A percentile compares a stretch with the other conserved stretches of the same genome.
Conservation (phyloP, 2,113 vertebrate genomes). For the Siniperca chuatsi region DNA sequence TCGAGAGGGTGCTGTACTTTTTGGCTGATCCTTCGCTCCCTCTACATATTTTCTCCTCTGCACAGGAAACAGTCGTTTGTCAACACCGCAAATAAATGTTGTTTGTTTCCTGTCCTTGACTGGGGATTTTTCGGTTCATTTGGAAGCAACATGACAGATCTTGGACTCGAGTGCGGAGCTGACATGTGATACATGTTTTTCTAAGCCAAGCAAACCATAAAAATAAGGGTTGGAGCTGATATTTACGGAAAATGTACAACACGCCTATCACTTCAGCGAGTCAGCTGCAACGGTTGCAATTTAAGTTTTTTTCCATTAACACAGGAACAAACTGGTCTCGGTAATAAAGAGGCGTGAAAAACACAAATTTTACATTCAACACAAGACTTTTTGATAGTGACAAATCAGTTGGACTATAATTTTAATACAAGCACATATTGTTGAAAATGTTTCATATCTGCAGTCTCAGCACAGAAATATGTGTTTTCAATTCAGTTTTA, state of each 20-base stretch:
- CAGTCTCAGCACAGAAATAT: not conserved
- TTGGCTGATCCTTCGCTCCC: constrained; percentile 31
- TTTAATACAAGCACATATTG: not conserved
- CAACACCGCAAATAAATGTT: constrained; percentile 72
- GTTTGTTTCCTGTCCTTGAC: constrained; percentile 70
- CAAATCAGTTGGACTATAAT: not conserved
- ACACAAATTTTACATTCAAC: not conserved
- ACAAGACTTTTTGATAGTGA: not conserved
- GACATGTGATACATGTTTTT: constrained; percentile 43
- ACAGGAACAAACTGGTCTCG: not conserved
- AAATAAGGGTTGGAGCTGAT: constrained; percentile 25
- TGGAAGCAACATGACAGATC: constrained; percentile 37
- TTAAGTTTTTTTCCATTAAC: not conserved
- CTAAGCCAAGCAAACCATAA: constrained; percentile 24
- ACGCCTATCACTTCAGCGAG: not conserved
- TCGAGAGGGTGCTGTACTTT: constrained; percentile 26
- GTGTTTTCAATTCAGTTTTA: constrained; percentile 8
- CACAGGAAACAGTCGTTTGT: constrained; percentile 77
- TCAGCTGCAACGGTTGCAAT: constrained; percentile 2
- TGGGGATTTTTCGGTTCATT: constrained; percentile 40
- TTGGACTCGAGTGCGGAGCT: not conserved
- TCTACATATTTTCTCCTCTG: constrained; percentile 58
- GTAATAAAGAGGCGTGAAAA: constrained; percentile 16
- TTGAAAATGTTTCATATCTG: not conserved
- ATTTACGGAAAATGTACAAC: constrained; percentile 33